phyloP scores from a whole-genome alignment of 2,113 vertebrate species.

The Hyaena hyaena region DNA sequence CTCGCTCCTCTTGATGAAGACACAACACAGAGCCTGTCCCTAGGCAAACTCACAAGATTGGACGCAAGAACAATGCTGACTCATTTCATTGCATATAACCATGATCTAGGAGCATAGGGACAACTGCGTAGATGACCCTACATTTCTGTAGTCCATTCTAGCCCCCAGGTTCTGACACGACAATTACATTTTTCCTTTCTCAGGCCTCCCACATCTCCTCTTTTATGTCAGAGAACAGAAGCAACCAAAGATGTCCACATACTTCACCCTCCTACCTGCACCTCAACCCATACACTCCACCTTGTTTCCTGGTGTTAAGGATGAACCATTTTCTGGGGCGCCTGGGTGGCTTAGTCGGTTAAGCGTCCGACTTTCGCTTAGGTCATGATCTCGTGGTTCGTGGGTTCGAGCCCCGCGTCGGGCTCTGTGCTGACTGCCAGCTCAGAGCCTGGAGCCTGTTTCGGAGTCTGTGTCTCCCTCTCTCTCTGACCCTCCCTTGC shows the following conservation, averaged over 20 bases:
- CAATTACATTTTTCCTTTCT: not conserved
- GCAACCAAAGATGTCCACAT: too few species aligned
- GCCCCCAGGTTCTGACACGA: not conserved
- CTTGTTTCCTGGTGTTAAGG: not conserved
- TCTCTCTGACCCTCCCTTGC: too few species aligned
- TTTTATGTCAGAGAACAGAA: not conserved
- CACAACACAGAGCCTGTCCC: not conserved
- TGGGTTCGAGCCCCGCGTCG: too few species aligned
- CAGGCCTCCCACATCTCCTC: fast-evolving
- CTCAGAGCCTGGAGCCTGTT: too few species aligned
- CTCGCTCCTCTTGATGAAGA: not conserved
- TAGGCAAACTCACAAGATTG: not conserved
- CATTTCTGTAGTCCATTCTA: not conserved
- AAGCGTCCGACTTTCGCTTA: too few species aligned
- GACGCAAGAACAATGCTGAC: not conserved
- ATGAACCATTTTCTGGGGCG: too few species aligned
- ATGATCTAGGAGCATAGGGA: not conserved
- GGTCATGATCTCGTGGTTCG: too few species aligned
- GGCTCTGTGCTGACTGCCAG: too few species aligned
- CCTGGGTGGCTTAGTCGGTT: too few species aligned
- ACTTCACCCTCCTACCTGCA: not conserved
- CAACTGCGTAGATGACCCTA: not conserved
- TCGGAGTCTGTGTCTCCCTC: too few species aligned
- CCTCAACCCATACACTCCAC: not conserved
- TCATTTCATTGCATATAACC: not conserved